phyloP scores from a whole-genome alignment of 2,888 invertebrate species.

The Heliconius ethilla region DNA sequence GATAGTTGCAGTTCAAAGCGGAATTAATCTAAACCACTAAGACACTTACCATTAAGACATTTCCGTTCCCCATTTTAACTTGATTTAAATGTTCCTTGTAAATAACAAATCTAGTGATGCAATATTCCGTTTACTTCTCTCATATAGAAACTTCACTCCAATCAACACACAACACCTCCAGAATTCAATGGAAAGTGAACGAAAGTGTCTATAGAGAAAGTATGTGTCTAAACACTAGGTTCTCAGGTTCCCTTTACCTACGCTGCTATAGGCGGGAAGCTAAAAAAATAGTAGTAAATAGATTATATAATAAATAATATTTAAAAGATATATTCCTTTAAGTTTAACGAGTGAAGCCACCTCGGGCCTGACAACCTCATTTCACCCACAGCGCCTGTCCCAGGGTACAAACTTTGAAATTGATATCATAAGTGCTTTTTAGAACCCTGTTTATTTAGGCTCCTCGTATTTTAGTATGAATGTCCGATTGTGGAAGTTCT shows the following conservation, averaged over 20 bases:
- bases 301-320: too few species aligned
- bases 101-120: too few species aligned
- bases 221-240: too few species aligned
- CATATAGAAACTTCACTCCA: too few species aligned
- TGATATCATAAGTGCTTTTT: conserved; percentile 41
- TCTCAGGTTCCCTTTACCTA: too few species aligned
- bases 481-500: conserved; percentile 14
- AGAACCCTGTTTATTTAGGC: conserved; percentile 37
- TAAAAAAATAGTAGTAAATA: too few species aligned
- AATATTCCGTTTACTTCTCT: too few species aligned
- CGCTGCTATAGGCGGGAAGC: too few species aligned
- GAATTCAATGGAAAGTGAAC: too few species aligned
- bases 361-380: conserved; percentile 16
- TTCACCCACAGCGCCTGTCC: conserved; percentile 30
- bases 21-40: background rate
- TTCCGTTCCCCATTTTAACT: background rate
- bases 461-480: conserved; percentile 28
- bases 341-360: conserved; percentile 3
- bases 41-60: background rate
- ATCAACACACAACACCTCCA: too few species aligned
- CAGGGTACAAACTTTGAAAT: conserved; percentile 39
- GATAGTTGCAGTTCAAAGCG: too few species aligned
- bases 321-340: background rate
- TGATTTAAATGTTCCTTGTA: background rate
- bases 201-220: too few species aligned